Percentiles rank a stretch among this genome's conserved stretches.
These are phyloP conservation scores for Ctenoplectra terminalis DNA, from an alignment of 1,140 invertebrate species.

Conservation along the genomic window DNA sequence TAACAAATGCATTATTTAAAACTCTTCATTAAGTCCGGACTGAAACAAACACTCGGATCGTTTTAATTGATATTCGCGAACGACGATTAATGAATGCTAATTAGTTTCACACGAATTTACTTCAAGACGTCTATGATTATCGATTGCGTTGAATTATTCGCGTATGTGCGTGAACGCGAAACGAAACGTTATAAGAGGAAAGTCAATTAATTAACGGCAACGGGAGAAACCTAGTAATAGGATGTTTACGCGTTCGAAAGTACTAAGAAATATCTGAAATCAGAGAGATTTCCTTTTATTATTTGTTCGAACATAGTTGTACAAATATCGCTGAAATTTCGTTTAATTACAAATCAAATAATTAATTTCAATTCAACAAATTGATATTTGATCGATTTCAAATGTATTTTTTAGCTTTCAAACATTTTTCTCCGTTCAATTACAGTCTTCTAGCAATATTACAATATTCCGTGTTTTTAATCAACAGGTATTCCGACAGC, in stretches of 20 bases:
- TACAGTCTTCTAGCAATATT: neutral
- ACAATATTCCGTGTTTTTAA: neutral
- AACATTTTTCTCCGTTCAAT: neutral
- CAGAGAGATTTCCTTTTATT: neutral
- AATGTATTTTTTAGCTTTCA: neutral
- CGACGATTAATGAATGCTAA: slow-evolving; percentile 26
- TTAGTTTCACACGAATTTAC: slow-evolving; percentile 17
- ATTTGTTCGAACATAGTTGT: neutral
- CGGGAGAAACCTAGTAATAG: neutral
- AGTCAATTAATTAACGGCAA: slow-evolving; percentile 23
- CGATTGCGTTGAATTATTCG: slow-evolving; percentile 29
- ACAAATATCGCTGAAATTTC: neutral
- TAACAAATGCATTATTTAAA: neutral
- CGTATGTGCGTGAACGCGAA: neutral
- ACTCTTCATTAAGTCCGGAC: neutral
- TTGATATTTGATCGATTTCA: neutral
- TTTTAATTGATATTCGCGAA: slow-evolving; percentile 7
- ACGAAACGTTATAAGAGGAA: neutral
- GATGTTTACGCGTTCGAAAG: neutral
- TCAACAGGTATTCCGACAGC: slow-evolving; percentile 33
- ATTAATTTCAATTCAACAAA: neutral
- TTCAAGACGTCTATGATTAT: slow-evolving; percentile 4
- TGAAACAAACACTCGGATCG: neutral
- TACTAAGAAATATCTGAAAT: neutral
- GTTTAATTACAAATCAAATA: too few relatives aligned